Conservation (phyloP, 2,797 vertebrate genomes). For the Esox masquinongy region DNA sequence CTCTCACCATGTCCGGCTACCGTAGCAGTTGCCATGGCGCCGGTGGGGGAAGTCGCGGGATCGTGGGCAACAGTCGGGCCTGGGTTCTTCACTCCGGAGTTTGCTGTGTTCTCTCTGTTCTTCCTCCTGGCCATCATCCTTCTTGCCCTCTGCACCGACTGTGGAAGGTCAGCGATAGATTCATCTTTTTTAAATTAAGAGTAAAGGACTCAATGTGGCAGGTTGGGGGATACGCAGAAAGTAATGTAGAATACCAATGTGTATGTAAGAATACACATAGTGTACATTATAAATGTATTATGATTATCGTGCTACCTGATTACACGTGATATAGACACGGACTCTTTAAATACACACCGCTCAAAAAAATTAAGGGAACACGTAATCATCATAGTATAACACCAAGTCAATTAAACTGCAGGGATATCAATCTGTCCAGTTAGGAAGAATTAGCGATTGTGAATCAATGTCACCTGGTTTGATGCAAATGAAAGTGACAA, state of each 20-base stretch:
- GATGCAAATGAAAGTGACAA: too few species aligned
- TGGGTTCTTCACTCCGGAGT: slow-evolving; percentile 19
- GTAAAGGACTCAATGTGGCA: background rate
- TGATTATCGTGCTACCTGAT: background rate
- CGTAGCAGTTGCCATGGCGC: slow-evolving; percentile 58
- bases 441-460: too few species aligned
- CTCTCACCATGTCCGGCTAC: background rate
- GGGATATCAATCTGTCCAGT: too few species aligned
- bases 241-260: background rate
- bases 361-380: too few species aligned
- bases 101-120: slow-evolving; percentile 44
- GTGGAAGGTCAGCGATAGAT: slow-evolving; percentile 61
- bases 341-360: background rate
- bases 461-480: too few species aligned
- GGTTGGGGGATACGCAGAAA: background rate
- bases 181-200: background rate
- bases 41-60: slow-evolving; percentile 30
- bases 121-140: slow-evolving; percentile 65
- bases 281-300: background rate
- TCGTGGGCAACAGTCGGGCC: slow-evolving; percentile 29
- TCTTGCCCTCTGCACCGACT: slow-evolving; percentile 64
- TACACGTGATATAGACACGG: background rate
- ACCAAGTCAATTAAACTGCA: too few species aligned
- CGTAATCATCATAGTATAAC: too few species aligned
- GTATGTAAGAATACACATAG: background rate